Evolutionary conservation across 2,113 vertebrate genomes (phyloP).

Genomic region (Isurus oxyrinchus): DNA sequence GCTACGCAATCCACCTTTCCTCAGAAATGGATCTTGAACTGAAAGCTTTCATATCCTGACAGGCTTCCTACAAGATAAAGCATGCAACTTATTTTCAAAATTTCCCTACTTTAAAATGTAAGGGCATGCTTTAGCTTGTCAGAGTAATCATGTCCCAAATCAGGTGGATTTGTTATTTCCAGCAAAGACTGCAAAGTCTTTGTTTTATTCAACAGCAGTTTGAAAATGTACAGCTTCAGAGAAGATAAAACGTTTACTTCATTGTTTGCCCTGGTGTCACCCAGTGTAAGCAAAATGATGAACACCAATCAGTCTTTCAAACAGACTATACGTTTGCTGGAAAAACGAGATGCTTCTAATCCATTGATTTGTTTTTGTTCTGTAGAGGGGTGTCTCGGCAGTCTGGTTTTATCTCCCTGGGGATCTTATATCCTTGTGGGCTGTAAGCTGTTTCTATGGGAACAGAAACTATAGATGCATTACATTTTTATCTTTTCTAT

Average conservation of each 20-base stretch:
- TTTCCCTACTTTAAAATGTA: not conserved
- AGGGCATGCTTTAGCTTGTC: not conserved
- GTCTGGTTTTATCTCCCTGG: not conserved
- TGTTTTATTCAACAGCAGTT: not conserved
- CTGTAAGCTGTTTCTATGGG: conserved; percentile 23
- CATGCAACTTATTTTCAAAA: not conserved
- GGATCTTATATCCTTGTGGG: not conserved
- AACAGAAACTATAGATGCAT: conserved; percentile 13
- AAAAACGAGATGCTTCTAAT: not conserved
- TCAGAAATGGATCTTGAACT: not conserved
- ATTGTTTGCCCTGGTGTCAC: not conserved
- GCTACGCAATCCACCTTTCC: not conserved
- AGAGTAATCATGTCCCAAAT: not conserved
- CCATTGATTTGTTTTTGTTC: not conserved
- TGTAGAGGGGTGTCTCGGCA: not conserved
- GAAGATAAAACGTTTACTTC: not conserved
- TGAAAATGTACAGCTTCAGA: not conserved
- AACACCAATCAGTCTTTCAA: not conserved
- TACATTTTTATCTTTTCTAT: not conserved
- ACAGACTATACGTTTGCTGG: not conserved
- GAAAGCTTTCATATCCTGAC: conserved; percentile 16
- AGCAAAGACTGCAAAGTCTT: not conserved
- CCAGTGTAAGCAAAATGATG: not conserved
- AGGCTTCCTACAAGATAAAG: not conserved
- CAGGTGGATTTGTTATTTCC: not conserved